phyloP scores from a whole-genome alignment of 2,113 vertebrate species.

The Pangasianodon gigas region DNA sequence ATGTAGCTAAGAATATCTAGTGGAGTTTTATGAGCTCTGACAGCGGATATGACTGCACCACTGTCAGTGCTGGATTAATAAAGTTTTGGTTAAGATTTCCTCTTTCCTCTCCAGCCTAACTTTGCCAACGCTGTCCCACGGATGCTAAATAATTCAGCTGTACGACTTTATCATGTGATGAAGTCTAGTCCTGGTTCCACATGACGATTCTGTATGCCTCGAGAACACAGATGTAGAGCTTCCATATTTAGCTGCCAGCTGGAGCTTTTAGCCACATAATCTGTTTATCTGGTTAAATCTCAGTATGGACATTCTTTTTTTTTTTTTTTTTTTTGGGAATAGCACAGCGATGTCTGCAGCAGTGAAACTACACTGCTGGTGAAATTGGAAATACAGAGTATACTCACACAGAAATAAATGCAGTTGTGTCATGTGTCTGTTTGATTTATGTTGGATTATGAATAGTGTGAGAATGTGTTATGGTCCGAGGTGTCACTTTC shows the following conservation, averaged over 20 bases:
- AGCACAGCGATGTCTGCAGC: background rate
- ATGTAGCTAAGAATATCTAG: background rate
- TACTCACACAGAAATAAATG: background rate
- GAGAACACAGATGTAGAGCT: slow-evolving; percentile 37
- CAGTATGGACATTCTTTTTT: background rate
- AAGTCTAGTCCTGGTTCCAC: slow-evolving; percentile 36
- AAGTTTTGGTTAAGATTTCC: slow-evolving; percentile 33
- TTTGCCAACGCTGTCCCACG: background rate
- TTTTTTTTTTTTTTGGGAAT: background rate
- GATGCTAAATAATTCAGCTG: slow-evolving; percentile 51
- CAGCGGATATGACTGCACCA: slow-evolving; percentile 19
- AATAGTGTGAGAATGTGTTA: slow-evolving; percentile 41
- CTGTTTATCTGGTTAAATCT: slow-evolving; percentile 29
- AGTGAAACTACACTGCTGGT: slow-evolving; percentile 2
- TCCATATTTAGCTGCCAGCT: slow-evolving; percentile 36
- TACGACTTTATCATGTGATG: slow-evolving; percentile 48
- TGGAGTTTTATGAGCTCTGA: slow-evolving; percentile 21
- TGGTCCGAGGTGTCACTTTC: slow-evolving; percentile 36
- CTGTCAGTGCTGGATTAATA: slow-evolving; percentile 30
- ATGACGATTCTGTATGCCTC: slow-evolving; percentile 24
- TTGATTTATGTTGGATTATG: slow-evolving; percentile 51
- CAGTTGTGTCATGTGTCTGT: slow-evolving; percentile 28
- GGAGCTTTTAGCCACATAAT: slow-evolving; percentile 16
- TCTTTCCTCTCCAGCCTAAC: slow-evolving; percentile 14
- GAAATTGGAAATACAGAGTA: background rate